Percentiles rank a stretch among this genome's conserved stretches.
phyloP scores from a whole-genome alignment of 2,888 invertebrate genomes.

The Acleris emargana region DNA sequence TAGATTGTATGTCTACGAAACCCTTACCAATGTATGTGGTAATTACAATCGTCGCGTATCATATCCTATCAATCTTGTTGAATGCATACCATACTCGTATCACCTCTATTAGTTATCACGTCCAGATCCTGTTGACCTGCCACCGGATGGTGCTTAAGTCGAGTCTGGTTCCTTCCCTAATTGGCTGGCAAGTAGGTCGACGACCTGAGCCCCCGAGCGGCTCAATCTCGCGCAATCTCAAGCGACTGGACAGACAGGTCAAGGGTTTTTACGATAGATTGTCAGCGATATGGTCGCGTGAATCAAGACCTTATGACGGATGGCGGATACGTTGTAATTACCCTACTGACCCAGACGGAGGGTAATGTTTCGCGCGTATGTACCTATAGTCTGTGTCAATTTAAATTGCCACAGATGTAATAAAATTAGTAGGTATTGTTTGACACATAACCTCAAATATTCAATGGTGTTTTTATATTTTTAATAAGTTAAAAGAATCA shows the following conservation, averaged over 20 bases:
- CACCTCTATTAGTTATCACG: neutral
- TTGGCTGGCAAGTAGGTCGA: conserved; percentile 4
- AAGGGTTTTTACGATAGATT: neutral
- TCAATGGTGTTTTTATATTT: neutral
- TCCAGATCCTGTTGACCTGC: neutral
- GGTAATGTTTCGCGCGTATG: too few species aligned
- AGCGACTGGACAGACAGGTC: neutral
- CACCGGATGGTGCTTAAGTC: neutral
- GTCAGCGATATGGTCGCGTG: too few species aligned
- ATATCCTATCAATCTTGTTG: too few species aligned
- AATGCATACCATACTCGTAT: neutral
- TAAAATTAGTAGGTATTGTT: neutral
- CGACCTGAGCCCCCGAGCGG: neutral
- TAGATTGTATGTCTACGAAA: too few species aligned
- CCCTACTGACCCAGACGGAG: too few species aligned
- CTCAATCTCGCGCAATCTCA: neutral
- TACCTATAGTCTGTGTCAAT: too few species aligned
- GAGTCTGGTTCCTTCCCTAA: conserved; percentile 2
- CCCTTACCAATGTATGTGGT: too few species aligned
- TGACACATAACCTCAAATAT: neutral
- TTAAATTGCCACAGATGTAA: neutral
- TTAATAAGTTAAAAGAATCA: too few species aligned
- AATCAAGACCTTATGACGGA: too few species aligned
- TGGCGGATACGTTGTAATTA: too few species aligned
- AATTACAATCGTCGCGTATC: too few species aligned